Evolutionary conservation across 2,797 vertebrate species (phyloP).

Genomic region (Carduelis carduelis): DNA sequence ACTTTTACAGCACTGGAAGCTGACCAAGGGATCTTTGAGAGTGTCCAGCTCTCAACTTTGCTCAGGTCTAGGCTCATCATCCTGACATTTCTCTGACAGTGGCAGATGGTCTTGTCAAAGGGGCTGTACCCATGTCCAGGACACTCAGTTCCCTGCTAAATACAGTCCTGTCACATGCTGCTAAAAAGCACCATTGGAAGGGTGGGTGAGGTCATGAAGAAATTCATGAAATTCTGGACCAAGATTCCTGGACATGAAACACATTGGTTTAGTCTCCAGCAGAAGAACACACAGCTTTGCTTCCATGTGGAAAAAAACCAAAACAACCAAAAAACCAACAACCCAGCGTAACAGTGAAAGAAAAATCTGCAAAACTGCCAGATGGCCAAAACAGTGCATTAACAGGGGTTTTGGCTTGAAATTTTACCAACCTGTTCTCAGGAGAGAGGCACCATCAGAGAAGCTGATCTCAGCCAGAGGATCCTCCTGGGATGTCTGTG

Average conservation of each 20-base stretch:
- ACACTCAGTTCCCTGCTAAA: background rate
- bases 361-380: background rate
- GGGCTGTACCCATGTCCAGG: background rate
- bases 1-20: background rate
- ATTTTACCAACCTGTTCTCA: background rate
- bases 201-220: background rate
- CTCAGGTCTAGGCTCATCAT: background rate
- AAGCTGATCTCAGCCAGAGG: background rate
- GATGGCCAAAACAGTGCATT: background rate
- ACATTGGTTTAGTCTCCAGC: background rate
- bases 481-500: background rate
- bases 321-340: background rate
- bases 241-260: background rate
- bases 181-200: background rate
- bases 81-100: background rate
- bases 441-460: background rate
- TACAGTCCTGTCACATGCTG: background rate
- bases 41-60: background rate
- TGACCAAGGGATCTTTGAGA: background rate
- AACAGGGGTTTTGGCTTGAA: background rate
- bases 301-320: background rate
- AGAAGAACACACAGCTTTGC: background rate
- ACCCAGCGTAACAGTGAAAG: background rate
- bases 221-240: background rate
- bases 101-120: slow-evolving; percentile 3